Evolutionary conservation across 1,140 invertebrate species (phyloP), one percentile per base, ranked within the genome.

Genomic region (Ruditapes philippinarum): DNA sequence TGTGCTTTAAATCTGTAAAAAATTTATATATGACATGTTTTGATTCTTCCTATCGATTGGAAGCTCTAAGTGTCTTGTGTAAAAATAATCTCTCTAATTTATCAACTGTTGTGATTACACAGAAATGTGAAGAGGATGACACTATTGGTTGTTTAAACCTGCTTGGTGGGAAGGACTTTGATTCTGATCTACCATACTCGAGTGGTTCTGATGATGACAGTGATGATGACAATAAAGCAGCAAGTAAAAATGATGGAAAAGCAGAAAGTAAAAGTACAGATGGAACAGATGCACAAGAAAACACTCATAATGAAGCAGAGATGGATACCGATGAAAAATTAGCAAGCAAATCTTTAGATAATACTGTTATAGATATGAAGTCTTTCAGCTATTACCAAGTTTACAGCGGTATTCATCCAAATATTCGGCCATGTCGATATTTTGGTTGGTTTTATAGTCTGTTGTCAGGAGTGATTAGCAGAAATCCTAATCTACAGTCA

Each of bases 381-480:
- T 40, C 36, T 22, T 73, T 73, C 7, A 73, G 68, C 36, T 73
- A 73, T 40, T 9, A 40, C 38, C 68, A 73, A 73, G 1, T 73
- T 11, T 2, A n/a, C 22, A 40, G 36, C 9, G 9, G 31, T 5
- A n/a, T n/a, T 14, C 68, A 73, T 73, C 68, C 68, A 38, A 73
- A 73, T 19, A 40, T 38, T 31, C 9, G 40, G 22, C 68, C 68
- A 38, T 33, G 31, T 38, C 11, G 31, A 40, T 40, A 11, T n/a
- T 73, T 40, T 73, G 68, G 68, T 1, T 73, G 68, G 68, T 73
- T 73, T 40, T 73, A 73, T 40, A n/a, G 17, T 33, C 22, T 73
- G 9, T n/a, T 73, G 1, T 73, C 68, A 36, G 40, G 22, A 4
- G 31, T 73, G 1, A 33, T 73, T 19, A 38, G 36, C 5, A 40